A percentile compares a stretch with the other conserved stretches of the same genome.
Evolutionary conservation across 2,113 vertebrate genomes (phyloP).

Genomic region (Pardalotus punctatus): DNA sequence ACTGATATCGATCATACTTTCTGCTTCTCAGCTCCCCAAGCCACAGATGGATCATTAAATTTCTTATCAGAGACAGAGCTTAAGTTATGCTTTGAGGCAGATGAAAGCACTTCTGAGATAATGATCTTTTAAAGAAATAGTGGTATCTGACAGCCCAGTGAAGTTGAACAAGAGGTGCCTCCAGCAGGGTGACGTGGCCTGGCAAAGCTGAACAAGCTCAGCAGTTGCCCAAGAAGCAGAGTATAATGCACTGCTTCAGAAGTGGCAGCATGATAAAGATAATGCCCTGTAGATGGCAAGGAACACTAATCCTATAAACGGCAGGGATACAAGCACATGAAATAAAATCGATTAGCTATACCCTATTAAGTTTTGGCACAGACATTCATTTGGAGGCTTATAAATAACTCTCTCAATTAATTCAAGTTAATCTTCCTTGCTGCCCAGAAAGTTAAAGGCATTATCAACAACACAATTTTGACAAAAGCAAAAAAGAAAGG

Average conservation of each 20-base stretch:
- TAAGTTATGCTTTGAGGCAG: neutral
- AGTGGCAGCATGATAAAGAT: neutral
- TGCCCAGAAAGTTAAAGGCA: neutral
- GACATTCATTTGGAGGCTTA: neutral
- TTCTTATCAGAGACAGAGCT: neutral
- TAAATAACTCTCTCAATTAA: slow-evolving; percentile 8
- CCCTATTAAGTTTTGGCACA: neutral
- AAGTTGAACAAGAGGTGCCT: neutral
- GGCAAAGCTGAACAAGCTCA: neutral
- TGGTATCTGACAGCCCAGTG: neutral
- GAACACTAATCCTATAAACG: neutral
- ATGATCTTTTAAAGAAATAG: neutral
- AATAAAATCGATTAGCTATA: neutral
- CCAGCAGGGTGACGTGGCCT: neutral
- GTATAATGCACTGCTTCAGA: neutral
- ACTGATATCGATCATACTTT: accelerated
- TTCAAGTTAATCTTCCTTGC: neutral
- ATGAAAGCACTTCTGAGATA: neutral
- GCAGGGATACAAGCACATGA: neutral
- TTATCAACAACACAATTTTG: neutral
- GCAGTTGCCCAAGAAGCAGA: neutral
- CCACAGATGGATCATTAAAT: neutral
- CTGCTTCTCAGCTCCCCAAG: neutral
- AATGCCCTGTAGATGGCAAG: neutral
- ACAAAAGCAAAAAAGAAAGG: no score